Conservation (phyloP, 2,113 vertebrate species). For the Nothobranchius kuhntae region DNA sequence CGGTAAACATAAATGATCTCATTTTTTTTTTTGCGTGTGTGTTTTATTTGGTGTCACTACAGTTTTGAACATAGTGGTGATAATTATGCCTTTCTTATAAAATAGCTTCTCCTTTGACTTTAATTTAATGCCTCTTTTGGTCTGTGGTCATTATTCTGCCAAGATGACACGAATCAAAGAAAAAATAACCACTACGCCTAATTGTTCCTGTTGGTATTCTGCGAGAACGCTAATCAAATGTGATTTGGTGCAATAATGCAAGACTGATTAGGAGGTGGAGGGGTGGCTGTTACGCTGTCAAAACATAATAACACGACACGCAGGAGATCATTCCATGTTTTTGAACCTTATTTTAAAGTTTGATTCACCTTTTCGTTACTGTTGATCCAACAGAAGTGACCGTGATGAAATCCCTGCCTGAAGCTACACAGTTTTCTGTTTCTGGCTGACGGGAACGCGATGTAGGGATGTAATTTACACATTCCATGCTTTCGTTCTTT, state of each 20-base stretch:
- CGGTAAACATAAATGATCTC: too few species aligned
- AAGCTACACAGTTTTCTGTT: background rate
- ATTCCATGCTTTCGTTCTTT: too few species aligned
- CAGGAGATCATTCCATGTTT: conserved; percentile 4
- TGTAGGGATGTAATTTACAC: conserved; percentile 8
- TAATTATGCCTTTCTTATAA: background rate
- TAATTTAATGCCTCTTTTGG: background rate
- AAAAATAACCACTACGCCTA: too few species aligned
- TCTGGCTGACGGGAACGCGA: conserved; percentile 7
- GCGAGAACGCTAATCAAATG: background rate
- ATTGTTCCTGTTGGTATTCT: conserved; percentile 13
- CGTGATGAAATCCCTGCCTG: background rate
- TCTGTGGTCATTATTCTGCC: background rate
- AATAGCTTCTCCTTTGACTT: background rate
- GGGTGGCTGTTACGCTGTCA: conserved; percentile 3
- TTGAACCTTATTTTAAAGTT: conserved; percentile 12
- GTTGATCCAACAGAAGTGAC: conserved; percentile 4
- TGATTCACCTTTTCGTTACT: background rate
- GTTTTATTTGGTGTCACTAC: too few species aligned
- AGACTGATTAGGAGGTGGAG: conserved; percentile 34
- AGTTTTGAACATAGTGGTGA: too few species aligned
- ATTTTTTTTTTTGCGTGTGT: too few species aligned
- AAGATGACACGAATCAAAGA: background rate
- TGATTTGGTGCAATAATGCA: conserved; percentile 22
- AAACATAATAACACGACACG: conserved; percentile 23